phyloP scores from a whole-genome alignment of 2,888 invertebrate genomes.

The Hoplodrina blanda region DNA sequence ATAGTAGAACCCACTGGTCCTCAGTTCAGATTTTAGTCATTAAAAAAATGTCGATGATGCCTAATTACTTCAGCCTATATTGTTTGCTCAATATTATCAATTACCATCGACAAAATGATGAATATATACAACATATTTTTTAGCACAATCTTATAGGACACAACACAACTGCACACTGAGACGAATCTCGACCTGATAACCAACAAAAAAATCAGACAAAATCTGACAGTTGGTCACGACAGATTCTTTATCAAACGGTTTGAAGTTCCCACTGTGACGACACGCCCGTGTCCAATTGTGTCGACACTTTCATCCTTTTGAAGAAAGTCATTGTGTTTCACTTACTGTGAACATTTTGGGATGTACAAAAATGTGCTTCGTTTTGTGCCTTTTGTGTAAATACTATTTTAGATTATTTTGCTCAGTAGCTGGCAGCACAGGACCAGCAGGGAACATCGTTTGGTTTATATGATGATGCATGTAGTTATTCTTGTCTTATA shows the following conservation, averaged over 20 bases:
- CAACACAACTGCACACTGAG: slow-evolving; percentile 32
- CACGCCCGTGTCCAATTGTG: slow-evolving; percentile 68
- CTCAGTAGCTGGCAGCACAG: too few relatives aligned
- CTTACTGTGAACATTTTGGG: slow-evolving; percentile 32
- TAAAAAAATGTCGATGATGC: too few relatives aligned
- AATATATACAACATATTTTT: neutral
- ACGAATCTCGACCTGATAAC: slow-evolving; percentile 45
- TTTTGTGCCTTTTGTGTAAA: neutral
- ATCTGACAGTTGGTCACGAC: slow-evolving; percentile 75
- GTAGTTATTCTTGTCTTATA: too few relatives aligned
- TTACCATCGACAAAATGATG: too few relatives aligned
- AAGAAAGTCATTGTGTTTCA: slow-evolving; percentile 49
- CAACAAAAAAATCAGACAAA: slow-evolving; percentile 75
- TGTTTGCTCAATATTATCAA: too few relatives aligned
- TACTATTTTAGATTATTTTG: neutral
- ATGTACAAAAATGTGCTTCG: slow-evolving; percentile 27
- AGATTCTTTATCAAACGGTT: slow-evolving; percentile 68
- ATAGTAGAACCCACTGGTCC: too few relatives aligned
- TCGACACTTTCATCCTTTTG: slow-evolving; percentile 70
- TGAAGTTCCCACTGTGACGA: slow-evolving; percentile 67
- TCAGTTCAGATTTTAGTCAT: too few relatives aligned
- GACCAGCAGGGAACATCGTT: too few relatives aligned
- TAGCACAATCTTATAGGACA: slow-evolving; percentile 3
- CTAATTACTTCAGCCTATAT: too few relatives aligned
- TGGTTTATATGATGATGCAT: too few relatives aligned